Conservation (phyloP, 2,797 vertebrate species). For the Bradypodion pumilum region DNA sequence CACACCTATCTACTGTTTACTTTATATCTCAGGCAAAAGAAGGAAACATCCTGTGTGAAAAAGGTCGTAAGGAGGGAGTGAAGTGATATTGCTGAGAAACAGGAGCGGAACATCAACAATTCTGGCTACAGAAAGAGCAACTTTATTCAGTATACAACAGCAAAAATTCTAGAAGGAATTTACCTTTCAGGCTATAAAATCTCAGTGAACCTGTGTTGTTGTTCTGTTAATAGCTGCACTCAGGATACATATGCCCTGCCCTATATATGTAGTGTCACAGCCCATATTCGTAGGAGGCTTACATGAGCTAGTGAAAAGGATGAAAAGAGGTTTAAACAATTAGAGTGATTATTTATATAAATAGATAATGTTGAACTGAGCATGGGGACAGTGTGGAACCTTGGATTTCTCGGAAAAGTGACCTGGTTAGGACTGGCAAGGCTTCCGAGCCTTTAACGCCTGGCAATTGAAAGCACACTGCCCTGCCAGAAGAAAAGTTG, state of each 20-base stretch:
- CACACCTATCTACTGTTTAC: not conserved
- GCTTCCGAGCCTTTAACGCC: not conserved
- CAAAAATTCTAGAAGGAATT: not conserved
- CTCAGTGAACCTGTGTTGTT: not conserved
- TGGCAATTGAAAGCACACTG: not conserved
- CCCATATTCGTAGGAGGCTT: not conserved
- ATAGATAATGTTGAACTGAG: not conserved
- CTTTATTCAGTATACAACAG: not conserved
- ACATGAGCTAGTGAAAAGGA: constrained; percentile 4
- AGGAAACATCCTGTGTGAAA: not conserved
- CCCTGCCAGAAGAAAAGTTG: not conserved
- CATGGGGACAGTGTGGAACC: not conserved
- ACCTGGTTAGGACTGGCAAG: not conserved
- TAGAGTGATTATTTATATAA: not conserved
- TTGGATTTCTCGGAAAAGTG: not conserved
- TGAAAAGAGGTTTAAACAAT: constrained; percentile 7
- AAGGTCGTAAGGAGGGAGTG: not conserved
- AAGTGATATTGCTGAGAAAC: not conserved
- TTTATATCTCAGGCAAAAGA: not conserved
- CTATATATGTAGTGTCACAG: not conserved
- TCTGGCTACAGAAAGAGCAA: not conserved
- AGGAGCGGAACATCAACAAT: not conserved
- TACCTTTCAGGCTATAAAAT: not conserved
- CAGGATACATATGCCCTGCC: not conserved
- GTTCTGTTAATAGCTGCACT: not conserved